Evolutionary conservation across 2,888 invertebrate species (phyloP).

Genomic region (Diachrysia chrysitis): DNA sequence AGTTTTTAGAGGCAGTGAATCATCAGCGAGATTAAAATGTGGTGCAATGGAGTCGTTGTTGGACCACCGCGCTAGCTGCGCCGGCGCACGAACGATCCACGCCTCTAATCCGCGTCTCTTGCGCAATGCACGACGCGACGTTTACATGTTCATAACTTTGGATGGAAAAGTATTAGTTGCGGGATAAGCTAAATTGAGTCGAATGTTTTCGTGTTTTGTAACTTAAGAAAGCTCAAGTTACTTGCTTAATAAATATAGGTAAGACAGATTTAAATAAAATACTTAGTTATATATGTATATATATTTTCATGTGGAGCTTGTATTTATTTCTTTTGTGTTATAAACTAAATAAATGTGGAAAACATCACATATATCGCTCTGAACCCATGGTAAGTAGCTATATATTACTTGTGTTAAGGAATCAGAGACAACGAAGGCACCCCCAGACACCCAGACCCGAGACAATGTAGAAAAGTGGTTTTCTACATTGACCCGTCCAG

Average conservation of each 20-base stretch:
- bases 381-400: no score
- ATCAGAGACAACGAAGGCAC: no score
- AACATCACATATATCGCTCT: no score
- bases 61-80: slow-evolving; percentile 66
- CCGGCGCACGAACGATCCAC: slow-evolving; percentile 68
- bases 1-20: slow-evolving; percentile 59
- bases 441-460: no score
- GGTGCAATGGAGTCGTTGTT: slow-evolving; percentile 60
- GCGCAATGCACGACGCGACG: slow-evolving; percentile 65
- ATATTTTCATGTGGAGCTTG: neutral
- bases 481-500: no score
- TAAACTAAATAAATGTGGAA: no score
- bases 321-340: neutral
- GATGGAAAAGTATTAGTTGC: slow-evolving; percentile 50
- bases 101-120: slow-evolving; percentile 69
- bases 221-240: slow-evolving; percentile 21
- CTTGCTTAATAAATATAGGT: slow-evolving; percentile 1
- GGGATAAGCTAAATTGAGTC: slow-evolving; percentile 45
- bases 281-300: neutral
- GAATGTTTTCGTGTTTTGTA: slow-evolving; percentile 15
- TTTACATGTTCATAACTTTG: slow-evolving; percentile 57
- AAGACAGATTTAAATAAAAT: neutral
- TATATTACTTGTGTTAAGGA: no score
- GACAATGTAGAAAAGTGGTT: no score
- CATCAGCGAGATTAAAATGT: slow-evolving; percentile 59